Conservation (phyloP, 2,113 vertebrate genomes). For the Anguilla japonica region DNA sequence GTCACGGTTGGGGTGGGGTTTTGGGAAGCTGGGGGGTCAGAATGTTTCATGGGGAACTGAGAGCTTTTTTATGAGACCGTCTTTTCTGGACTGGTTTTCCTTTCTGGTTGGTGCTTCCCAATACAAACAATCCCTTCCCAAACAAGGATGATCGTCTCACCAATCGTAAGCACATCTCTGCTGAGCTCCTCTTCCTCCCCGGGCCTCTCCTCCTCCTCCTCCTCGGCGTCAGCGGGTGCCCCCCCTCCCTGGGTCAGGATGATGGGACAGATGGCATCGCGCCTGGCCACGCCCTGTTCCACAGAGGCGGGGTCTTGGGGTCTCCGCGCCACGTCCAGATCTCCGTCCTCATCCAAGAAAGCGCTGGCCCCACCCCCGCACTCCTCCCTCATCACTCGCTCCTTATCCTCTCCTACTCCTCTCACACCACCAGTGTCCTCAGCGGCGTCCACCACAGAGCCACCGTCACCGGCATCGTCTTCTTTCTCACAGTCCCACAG, state of each 20-base stretch:
- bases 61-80: too few species aligned
- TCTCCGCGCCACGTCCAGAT: slow-evolving; percentile 79
- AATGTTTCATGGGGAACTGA: too few species aligned
- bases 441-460: not conserved
- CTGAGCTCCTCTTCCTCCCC: slow-evolving; percentile 20
- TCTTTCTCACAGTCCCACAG: slow-evolving; percentile 58
- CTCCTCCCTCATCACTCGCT: not conserved
- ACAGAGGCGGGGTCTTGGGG: slow-evolving; percentile 47
- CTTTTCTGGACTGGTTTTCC: too few species aligned
- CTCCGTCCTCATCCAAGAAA: slow-evolving; percentile 83
- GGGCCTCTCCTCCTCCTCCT: slow-evolving; percentile 32
- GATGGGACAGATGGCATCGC: slow-evolving; percentile 69
- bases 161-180: slow-evolving; percentile 48
- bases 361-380: slow-evolving; percentile 35
- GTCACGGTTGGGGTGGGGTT: too few species aligned
- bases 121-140: not conserved
- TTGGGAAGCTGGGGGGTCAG: too few species aligned
- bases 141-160: slow-evolving; percentile 31
- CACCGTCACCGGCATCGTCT: not conserved
- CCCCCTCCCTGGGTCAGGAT: slow-evolving; percentile 72
- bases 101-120: too few species aligned
- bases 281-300: slow-evolving; percentile 28
- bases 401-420: not conserved
- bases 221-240: slow-evolving; percentile 40
- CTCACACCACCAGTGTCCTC: not conserved